A percentile compares a stretch with the other conserved stretches of the same genome.
Evolutionary conservation across 2,888 invertebrate genomes (phyloP).

Genomic region (Zaprionus lineosus): DNA sequence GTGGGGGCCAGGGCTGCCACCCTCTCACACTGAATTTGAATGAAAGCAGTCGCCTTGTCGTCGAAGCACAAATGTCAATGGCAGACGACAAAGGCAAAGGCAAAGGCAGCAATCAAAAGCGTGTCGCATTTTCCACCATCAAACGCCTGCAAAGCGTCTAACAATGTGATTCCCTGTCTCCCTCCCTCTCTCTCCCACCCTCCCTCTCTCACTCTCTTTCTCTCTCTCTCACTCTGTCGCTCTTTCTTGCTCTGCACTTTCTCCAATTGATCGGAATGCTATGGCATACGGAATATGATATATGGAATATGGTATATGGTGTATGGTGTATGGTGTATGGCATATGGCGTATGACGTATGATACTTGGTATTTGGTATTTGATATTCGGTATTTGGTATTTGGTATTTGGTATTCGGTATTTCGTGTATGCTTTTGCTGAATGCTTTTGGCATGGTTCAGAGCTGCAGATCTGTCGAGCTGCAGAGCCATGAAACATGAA

Average conservation of each 20-base stretch:
- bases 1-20: conserved; percentile 36
- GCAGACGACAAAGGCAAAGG: conserved; percentile 31
- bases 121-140: conserved; percentile 66
- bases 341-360: conserved; percentile 1
- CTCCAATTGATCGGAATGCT: conserved; percentile 50
- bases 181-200: neutral
- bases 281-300: conserved; percentile 8
- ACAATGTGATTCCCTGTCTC: neutral
- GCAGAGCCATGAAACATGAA: too few species aligned
- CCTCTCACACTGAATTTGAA: conserved; percentile 60
- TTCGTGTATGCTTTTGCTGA: too few species aligned
- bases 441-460: conserved; percentile 1
- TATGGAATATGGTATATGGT: conserved; percentile 20
- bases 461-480: too few species aligned
- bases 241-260: conserved; percentile 39
- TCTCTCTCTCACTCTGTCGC: neutral
- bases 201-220: neutral
- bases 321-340: conserved; percentile 5
- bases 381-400: too few species aligned
- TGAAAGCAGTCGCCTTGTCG: conserved; percentile 47
- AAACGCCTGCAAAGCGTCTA: conserved; percentile 47
- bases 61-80: conserved; percentile 56
- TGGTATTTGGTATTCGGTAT: too few species aligned
- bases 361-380: too few species aligned
- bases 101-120: conserved; percentile 54